Percentiles rank a stretch among this genome's conserved stretches.
These are phyloP conservation scores for Unio delphinus DNA, from an alignment of 2,888 invertebrate species.

Conservation along the genomic window DNA sequence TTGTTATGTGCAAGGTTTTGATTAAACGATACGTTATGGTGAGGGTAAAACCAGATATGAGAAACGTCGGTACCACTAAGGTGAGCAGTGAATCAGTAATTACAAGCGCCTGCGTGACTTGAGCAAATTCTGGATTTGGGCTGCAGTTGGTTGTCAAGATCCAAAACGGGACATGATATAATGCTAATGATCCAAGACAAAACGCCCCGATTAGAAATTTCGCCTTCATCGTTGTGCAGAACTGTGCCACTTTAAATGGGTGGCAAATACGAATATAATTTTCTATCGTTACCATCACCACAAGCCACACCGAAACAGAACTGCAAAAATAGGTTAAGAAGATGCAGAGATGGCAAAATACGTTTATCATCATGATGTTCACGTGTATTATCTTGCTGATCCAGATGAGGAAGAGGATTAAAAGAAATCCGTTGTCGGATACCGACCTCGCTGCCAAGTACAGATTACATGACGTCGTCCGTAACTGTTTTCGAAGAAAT, in stretches of 20 bases:
- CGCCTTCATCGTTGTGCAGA: conserved; percentile 30
- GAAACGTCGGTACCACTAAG: conserved; percentile 17
- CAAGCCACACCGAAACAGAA: conserved; percentile 28
- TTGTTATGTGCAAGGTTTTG: conserved; percentile 26
- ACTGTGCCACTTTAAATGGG: conserved; percentile 20
- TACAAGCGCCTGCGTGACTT: too few relatives aligned
- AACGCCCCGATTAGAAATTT: conserved; percentile 14
- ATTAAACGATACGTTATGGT: conserved; percentile 26
- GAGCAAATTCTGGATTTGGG: too few relatives aligned
- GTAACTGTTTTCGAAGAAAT: conserved; percentile 81
- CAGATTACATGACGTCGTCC: conserved; percentile 82
- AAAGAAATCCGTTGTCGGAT: conserved; percentile 84
- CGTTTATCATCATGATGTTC: conserved; percentile 59
- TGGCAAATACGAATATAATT: conserved; percentile 31
- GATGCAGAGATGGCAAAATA: conserved; percentile 82
- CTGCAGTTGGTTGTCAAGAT: conserved; percentile 4
- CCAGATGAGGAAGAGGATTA: conserved; percentile 76
- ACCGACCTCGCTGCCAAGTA: conserved; percentile 85
- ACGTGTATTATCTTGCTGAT: conserved; percentile 59
- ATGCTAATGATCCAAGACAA: conserved; percentile 15
- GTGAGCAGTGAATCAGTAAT: conserved; percentile 8
- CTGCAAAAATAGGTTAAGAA: conserved; percentile 76
- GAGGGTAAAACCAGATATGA: conserved; percentile 12
- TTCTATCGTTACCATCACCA: conserved; percentile 18
- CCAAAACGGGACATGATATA: conserved; percentile 39